A percentile compares a stretch with the other conserved stretches of the same genome.
phyloP scores from a whole-genome alignment of 64 coral and sea anemone species.

The Dendronephthya gigantea region DNA sequence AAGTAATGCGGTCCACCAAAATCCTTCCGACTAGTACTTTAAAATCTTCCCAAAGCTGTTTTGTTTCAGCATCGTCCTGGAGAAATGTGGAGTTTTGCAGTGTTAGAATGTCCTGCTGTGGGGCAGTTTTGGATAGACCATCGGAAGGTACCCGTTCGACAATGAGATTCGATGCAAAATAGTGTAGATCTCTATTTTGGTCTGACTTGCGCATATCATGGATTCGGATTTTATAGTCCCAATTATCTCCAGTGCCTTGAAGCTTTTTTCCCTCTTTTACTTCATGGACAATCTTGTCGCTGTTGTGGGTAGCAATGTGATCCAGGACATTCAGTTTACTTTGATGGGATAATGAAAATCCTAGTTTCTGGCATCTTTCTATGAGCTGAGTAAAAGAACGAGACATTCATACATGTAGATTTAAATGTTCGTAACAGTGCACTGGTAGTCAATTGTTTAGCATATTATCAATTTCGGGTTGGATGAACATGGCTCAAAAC shows the following conservation, averaged over 20 bases:
- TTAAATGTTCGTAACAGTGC: constrained; percentile 6
- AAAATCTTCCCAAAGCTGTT: neutral
- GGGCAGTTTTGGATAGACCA: neutral
- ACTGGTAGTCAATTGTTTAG: constrained; percentile 11
- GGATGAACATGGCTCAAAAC: no score
- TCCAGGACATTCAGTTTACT: constrained; percentile 31
- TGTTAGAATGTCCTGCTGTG: neutral
- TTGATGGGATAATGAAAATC: constrained; percentile 19
- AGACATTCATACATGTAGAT: constrained; percentile 9
- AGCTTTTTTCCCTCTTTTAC: constrained; percentile 38
- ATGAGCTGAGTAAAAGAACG: constrained; percentile 23
- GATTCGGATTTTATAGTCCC: constrained; percentile 31
- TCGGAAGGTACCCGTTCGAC: neutral
- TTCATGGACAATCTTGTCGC: constrained; percentile 25
- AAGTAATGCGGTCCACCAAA: neutral
- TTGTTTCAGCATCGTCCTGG: neutral
- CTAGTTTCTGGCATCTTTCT: constrained; percentile 33
- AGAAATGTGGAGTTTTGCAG: neutral
- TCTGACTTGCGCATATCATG: constrained; percentile 37
- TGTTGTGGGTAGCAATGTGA: constrained; percentile 41
- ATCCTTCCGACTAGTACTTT: neutral
- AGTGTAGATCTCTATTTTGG: neutral
- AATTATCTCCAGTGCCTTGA: constrained; percentile 53
- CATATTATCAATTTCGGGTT: no score
- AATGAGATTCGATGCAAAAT: neutral